phyloP scores from a whole-genome alignment of 2,113 vertebrate species.

The Cyanoramphus novaezelandiae region DNA sequence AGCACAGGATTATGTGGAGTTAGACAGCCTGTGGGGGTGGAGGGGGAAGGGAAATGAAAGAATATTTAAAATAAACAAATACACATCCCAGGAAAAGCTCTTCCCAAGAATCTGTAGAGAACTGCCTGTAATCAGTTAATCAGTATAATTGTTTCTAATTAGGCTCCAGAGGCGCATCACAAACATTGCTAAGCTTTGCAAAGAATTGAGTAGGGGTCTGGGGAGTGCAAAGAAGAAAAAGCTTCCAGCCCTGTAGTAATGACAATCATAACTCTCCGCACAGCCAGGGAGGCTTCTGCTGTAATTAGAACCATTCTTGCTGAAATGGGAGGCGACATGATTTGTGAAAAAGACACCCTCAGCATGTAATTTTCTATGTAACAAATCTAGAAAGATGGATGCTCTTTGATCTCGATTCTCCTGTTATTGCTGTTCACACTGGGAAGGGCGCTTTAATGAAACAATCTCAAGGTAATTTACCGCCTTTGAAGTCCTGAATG shows the following conservation, averaged over 20 bases:
- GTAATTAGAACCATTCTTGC: slow-evolving; percentile 72
- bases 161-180: slow-evolving; percentile 65
- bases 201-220: not conserved
- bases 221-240: not conserved
- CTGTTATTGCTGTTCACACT: slow-evolving; percentile 70
- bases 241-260: slow-evolving; percentile 59
- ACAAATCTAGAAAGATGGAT: slow-evolving; percentile 71
- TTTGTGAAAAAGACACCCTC: slow-evolving; percentile 67
- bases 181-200: not conserved
- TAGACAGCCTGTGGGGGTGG: not conserved
- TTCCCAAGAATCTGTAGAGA: slow-evolving; percentile 69
- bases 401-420: slow-evolving; percentile 75
- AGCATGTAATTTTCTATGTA: slow-evolving; percentile 64
- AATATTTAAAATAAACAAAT: slow-evolving; percentile 60
- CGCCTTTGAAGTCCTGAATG: slow-evolving; percentile 79
- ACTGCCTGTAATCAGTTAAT: slow-evolving; percentile 75
- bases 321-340: slow-evolving; percentile 70
- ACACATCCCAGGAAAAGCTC: slow-evolving; percentile 52
- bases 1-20: not conserved
- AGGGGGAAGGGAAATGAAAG: slow-evolving; percentile 59
- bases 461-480: slow-evolving; percentile 77
- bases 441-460: slow-evolving; percentile 75
- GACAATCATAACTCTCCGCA: slow-evolving; percentile 62
- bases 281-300: slow-evolving; percentile 55
- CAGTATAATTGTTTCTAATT: slow-evolving; percentile 77